phyloP scores from a whole-genome alignment of 1,140 invertebrate genomes.

The Dendrolimus punctatus region DNA sequence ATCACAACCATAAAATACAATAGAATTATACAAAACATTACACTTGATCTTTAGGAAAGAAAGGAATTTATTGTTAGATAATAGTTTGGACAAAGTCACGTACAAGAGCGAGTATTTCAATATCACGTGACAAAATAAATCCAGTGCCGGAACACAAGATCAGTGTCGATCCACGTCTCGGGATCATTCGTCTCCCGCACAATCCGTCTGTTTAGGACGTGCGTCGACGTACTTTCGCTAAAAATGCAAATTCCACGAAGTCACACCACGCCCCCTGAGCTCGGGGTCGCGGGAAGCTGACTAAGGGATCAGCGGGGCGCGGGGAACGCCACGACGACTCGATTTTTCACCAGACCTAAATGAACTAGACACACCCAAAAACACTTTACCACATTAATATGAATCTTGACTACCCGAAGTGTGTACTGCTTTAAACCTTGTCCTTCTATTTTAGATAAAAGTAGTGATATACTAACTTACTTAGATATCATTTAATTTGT shows the following conservation, averaged over 20 bases:
- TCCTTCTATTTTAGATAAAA: no score
- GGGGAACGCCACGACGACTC: conserved; percentile 10
- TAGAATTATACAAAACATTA: not conserved
- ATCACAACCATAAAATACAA: no score
- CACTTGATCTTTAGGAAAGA: no score
- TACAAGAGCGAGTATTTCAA: no score
- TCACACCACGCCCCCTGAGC: conserved; percentile 46
- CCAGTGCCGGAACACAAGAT: conserved; percentile 13
- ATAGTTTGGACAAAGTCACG: no score
- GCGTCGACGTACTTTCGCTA: conserved; percentile 58
- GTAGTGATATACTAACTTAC: no score
- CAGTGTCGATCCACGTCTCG: conserved; percentile 25
- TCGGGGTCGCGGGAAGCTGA: conserved; percentile 30
- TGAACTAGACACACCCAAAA: conserved; percentile 44
- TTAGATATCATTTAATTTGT: no score
- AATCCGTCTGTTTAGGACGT: conserved; percentile 58
- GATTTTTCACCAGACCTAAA: conserved; percentile 61
- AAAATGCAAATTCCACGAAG: conserved; percentile 64
- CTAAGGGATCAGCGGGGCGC: conserved; percentile 25
- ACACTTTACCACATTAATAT: no score
- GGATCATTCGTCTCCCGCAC: conserved; percentile 52
- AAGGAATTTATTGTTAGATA: no score
- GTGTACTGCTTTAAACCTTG: no score
- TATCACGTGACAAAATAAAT: conserved; percentile 1
- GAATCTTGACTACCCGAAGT: no score